Percentiles rank a stretch among this genome's conserved stretches.
These are phyloP conservation scores for Cerastis leucographa DNA, from an alignment of 2,888 invertebrate species.

Conservation along the genomic window DNA sequence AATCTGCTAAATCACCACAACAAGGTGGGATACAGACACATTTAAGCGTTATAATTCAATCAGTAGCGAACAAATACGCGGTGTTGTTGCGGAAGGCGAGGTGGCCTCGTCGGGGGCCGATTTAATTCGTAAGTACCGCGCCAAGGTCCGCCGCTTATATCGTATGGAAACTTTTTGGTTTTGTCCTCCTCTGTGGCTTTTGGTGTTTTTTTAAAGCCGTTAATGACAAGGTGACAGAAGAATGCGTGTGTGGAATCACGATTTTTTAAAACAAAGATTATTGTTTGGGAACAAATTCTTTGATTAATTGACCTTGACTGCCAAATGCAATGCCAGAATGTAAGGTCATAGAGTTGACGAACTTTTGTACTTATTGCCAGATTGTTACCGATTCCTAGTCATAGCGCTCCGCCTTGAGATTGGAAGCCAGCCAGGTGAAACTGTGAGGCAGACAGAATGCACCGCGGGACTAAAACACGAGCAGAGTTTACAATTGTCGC, in stretches of 20 bases:
- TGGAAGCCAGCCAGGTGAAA: slow-evolving; percentile 62
- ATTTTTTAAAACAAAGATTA: slow-evolving; percentile 35
- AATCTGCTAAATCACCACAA: slow-evolving; percentile 40
- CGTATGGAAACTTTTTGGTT: slow-evolving; percentile 77
- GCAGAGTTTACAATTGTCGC: slow-evolving; percentile 28
- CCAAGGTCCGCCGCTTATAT: slow-evolving; percentile 79
- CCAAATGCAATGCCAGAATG: slow-evolving; percentile 22
- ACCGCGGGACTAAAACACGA: slow-evolving; percentile 44
- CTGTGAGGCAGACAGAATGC: slow-evolving; percentile 49
- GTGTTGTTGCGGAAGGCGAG: slow-evolving; percentile 74
- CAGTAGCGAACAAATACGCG: slow-evolving; percentile 63
- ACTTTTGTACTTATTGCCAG: slow-evolving; percentile 6
- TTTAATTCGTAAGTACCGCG: slow-evolving; percentile 82
- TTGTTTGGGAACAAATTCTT: slow-evolving; percentile 31
- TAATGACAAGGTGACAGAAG: slow-evolving; percentile 62
- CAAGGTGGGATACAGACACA: slow-evolving; percentile 44
- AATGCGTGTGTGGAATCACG: slow-evolving; percentile 52
- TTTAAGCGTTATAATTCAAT: slow-evolving; percentile 65
- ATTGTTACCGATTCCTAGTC: slow-evolving; percentile 20
- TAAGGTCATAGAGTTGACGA: slow-evolving; percentile 45
- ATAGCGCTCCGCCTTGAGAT: slow-evolving; percentile 25
- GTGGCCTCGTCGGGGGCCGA: slow-evolving; percentile 80
- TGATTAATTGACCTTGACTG: slow-evolving; percentile 42
- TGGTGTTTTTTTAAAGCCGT: slow-evolving; percentile 50
- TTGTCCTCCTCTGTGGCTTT: slow-evolving; percentile 71